Percentiles rank a stretch among this genome's conserved stretches.
These are phyloP conservation scores for Polyommatus icarus DNA, from an alignment of 2,888 invertebrate genomes.

Conservation along the genomic window DNA sequence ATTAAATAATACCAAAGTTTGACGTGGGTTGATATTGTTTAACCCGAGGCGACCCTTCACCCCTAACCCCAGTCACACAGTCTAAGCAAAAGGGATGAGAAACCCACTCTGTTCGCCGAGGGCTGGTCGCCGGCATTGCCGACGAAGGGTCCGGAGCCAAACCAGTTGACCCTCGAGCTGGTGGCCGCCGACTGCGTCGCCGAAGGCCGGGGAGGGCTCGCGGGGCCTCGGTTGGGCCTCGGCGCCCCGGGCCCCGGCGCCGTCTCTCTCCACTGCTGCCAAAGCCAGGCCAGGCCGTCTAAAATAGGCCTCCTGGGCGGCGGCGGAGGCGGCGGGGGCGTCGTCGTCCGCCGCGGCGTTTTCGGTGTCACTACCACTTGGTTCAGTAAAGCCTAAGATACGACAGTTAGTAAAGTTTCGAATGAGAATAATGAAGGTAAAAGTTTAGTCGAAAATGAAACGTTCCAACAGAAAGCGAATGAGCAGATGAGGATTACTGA, in stretches of 20 bases:
- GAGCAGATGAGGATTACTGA: neutral
- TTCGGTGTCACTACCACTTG: slow-evolving; percentile 81
- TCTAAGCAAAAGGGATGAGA: slow-evolving; percentile 70
- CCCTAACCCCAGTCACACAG: slow-evolving; percentile 73
- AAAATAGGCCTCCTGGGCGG: slow-evolving; percentile 73
- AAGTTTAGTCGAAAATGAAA: slow-evolving; percentile 39
- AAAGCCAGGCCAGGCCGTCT: slow-evolving; percentile 80
- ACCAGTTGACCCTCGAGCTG: slow-evolving; percentile 66
- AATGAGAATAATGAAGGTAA: slow-evolving; percentile 42
- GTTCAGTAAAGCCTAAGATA: slow-evolving; percentile 78
- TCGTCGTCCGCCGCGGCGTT: slow-evolving; percentile 62
- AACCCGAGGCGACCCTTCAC: slow-evolving; percentile 66
- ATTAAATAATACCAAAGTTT: slow-evolving; percentile 38
- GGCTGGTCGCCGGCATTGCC: slow-evolving; percentile 72
- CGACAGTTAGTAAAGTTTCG: slow-evolving; percentile 55
- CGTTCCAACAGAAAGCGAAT: slow-evolving; percentile 35
- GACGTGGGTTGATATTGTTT: slow-evolving; percentile 47
- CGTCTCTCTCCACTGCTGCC: slow-evolving; percentile 81
- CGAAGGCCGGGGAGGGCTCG: slow-evolving; percentile 53
- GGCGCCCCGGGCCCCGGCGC: slow-evolving; percentile 60
- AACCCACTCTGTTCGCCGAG: slow-evolving; percentile 74
- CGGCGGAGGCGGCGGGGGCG: slow-evolving; percentile 68
- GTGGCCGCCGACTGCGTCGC: slow-evolving; percentile 55
- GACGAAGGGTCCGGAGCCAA: slow-evolving; percentile 75
- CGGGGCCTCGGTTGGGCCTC: slow-evolving; percentile 55